A percentile compares a stretch with the other conserved stretches of the same genome.
Conservation (phyloP, 2,113 vertebrate species). For the Chaetura pelagica region DNA sequence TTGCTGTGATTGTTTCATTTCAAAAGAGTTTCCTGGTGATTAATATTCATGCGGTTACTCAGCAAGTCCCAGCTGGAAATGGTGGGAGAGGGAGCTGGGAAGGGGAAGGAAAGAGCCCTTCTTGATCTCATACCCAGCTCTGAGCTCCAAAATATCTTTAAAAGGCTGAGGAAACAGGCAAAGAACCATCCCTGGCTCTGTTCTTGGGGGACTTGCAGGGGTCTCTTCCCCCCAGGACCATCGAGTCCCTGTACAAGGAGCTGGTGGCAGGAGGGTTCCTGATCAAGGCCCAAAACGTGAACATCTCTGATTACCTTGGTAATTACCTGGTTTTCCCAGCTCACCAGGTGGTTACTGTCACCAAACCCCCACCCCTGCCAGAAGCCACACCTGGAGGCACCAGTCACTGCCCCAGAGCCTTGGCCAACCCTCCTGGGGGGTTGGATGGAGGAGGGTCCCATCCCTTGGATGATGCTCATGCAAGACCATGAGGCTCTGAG, state of each 20-base stretch:
- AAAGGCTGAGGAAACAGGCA: background rate
- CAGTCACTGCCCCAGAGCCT: background rate
- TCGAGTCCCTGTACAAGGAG: constrained; percentile 84
- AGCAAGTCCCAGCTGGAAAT: constrained; percentile 26
- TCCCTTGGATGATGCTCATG: background rate
- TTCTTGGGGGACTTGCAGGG: background rate
- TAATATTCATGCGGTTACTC: constrained; percentile 46
- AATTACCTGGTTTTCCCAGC: constrained; percentile 6
- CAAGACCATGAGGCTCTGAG: background rate
- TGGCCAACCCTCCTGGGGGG: background rate
- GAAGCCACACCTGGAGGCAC: background rate
- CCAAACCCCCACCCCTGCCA: background rate
- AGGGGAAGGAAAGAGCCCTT: background rate
- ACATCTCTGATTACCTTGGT: constrained; percentile 84
- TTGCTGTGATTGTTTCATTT: constrained; percentile 36
- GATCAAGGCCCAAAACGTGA: constrained; percentile 75
- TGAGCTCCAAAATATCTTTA: background rate
- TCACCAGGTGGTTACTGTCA: background rate
- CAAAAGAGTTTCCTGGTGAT: constrained; percentile 44
- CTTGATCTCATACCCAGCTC: background rate
- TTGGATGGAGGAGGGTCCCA: background rate
- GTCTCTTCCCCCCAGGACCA: constrained; percentile 72
- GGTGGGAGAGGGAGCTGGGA: background rate
- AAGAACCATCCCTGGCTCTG: background rate
- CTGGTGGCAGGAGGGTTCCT: constrained; percentile 82